phyloP scores from a whole-genome alignment of 92 coral and sea anemone genomes.

The Desmophyllum pertusum region DNA sequence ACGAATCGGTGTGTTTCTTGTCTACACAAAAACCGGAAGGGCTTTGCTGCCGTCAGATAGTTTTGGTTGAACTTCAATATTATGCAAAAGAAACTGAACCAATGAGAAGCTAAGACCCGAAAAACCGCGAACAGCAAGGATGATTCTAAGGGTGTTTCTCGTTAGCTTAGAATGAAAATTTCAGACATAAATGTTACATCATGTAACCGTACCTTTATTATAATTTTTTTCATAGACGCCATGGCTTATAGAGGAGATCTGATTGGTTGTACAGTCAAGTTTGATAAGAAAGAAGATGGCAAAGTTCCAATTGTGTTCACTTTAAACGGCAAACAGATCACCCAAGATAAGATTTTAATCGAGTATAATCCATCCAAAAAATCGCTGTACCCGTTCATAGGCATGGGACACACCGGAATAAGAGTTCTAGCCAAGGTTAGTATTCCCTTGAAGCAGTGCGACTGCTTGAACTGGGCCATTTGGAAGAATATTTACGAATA shows the following conservation, averaged over 20 bases:
- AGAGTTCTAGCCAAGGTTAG: conserved; percentile 24
- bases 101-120: too few species aligned
- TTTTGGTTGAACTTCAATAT: background rate
- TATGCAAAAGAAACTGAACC: too few species aligned
- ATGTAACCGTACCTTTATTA: background rate
- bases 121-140: too few species aligned
- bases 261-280: conserved; percentile 20
- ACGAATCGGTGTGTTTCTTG: too few species aligned
- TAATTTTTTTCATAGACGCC: background rate
- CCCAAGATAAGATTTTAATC: conserved; percentile 6
- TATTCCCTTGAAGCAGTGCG: too few species aligned
- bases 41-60: background rate
- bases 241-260: conserved; percentile 17
- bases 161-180: background rate
- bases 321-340: conserved; percentile 20
- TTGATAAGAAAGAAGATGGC: background rate
- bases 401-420: conserved; percentile 1
- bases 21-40: background rate
- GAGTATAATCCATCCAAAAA: background rate
- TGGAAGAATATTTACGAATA: too few species aligned
- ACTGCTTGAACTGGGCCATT: too few species aligned
- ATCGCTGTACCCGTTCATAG: conserved; percentile 6
- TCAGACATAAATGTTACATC: background rate
- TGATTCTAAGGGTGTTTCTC: too few species aligned
- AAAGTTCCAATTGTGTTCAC: conserved; percentile 16